Evolutionary conservation across 2,888 invertebrate genomes (phyloP).

Genomic region (Apotomis betuletana): DNA sequence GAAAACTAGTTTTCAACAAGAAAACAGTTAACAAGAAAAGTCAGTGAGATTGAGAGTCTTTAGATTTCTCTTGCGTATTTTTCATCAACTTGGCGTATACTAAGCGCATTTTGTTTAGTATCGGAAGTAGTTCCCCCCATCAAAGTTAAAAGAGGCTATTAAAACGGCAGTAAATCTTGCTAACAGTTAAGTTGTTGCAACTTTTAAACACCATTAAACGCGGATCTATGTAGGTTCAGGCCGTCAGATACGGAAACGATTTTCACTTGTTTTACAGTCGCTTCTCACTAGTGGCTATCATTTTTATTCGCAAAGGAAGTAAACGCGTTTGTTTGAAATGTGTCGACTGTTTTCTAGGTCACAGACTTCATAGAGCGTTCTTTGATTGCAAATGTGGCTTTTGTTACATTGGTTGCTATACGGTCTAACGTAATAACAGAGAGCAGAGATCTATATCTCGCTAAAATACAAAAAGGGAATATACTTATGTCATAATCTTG

Average conservation of each 20-base stretch:
- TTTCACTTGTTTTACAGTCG: conserved; percentile 23
- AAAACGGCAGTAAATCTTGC: conserved; percentile 61
- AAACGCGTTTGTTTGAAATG: conserved; percentile 3
- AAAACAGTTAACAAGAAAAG: conserved; percentile 39
- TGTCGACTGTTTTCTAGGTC: background rate
- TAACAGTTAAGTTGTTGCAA: conserved; percentile 55
- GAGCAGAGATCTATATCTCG: no score
- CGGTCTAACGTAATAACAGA: no score
- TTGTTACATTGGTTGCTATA: no score
- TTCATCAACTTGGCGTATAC: conserved; percentile 49
- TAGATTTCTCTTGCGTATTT: conserved; percentile 44
- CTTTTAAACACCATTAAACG: conserved; percentile 47
- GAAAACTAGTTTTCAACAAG: conserved; percentile 40
- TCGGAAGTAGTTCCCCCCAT: conserved; percentile 59
- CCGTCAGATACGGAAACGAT: conserved; percentile 33
- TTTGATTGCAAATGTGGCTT: background rate
- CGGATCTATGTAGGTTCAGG: conserved; percentile 41
- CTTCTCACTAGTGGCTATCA: conserved; percentile 18
- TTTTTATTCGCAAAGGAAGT: conserved; percentile 9
- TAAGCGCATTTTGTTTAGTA: conserved; percentile 52
- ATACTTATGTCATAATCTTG: no score
- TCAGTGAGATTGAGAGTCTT: conserved; percentile 41
- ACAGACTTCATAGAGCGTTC: background rate
- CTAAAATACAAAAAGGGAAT: no score
- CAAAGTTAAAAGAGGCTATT: conserved; percentile 62